phyloP scores from a whole-genome alignment of 2,113 vertebrate genomes.

The Oncorhynchus masou region DNA sequence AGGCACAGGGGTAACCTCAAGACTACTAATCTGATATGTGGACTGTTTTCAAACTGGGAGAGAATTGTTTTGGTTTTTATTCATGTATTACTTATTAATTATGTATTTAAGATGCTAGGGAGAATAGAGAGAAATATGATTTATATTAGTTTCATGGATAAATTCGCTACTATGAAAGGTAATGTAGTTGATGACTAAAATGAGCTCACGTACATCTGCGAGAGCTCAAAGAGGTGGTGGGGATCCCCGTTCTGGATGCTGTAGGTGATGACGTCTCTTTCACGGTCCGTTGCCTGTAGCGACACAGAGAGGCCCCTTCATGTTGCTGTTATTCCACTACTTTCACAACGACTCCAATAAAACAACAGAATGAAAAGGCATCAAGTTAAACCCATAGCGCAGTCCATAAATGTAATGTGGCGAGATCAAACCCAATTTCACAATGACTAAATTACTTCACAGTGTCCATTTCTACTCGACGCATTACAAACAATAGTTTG shows the following conservation, averaged over 20 bases:
- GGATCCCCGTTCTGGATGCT: slow-evolving; percentile 88
- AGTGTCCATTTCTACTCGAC: no score
- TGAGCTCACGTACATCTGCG: slow-evolving; percentile 76
- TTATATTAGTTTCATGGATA: no score
- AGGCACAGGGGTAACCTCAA: neutral
- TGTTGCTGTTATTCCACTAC: no score
- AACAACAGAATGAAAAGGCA: no score
- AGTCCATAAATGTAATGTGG: no score
- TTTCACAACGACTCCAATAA: no score
- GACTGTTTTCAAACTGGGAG: neutral
- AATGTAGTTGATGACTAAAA: slow-evolving; percentile 1
- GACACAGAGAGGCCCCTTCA: slow-evolving; percentile 24
- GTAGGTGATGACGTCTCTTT: slow-evolving; percentile 88
- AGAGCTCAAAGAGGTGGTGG: slow-evolving; percentile 84
- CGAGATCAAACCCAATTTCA: neutral
- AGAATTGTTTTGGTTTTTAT: slow-evolving; percentile 2
- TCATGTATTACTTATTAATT: slow-evolving; percentile 23
- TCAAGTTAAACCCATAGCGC: no score
- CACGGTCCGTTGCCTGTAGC: slow-evolving; percentile 89
- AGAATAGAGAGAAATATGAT: no score
- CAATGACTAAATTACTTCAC: neutral
- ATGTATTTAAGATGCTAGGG: neutral
- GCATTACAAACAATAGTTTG: no score
- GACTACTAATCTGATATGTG: neutral
- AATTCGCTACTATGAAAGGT: neutral